Evolutionary conservation across 2,888 invertebrate species (phyloP), one percentile per base, ranked within the genome.

Genomic region (Loripinus fragilis): DNA sequence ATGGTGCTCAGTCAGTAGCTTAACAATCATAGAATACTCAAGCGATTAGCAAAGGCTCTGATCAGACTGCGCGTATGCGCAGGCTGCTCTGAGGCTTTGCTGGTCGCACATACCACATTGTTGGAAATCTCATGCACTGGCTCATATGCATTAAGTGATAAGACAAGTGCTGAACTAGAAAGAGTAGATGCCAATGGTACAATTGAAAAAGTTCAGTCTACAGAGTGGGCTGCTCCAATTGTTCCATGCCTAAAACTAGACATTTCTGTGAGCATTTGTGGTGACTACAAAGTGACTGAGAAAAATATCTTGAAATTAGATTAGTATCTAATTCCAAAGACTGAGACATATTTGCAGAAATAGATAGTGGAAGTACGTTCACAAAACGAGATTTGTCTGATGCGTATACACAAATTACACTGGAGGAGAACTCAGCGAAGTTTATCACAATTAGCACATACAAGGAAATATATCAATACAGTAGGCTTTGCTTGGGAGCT

Each of bases 281-380:
- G 85, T 7, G 87, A 89, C 66, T 87, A 38, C 64, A 85, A 85
- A 20, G 82, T 85, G 2, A 82, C 87, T 0, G 64, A 88, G 3
- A 87, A 88, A 60, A 86, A 74, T 15, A 78, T 84, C 25, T 48
- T 90, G 41, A 78, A 87, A 60, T 78, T 88, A 25, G 88, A 90
- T 25, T 85, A 90, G 50, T 80, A 87, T 71, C 83, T 76, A 74
- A 71, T 90, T 64, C 84, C 79, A 80, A 81, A 74, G 77, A 78
- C 75, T 76, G 76, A 82, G 85, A 71, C 86, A 73, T 86, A 92
- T 86, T 86, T 68, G 75, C 83, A 3, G 52, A 64, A 15, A 25
- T 85, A 10, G n/a, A 60, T 1, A 81, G 78, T 23, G 78, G 82
- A 30, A 52, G 64, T 38, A 2, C 60, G 52, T 87, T 81, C 65